Base-by-base conservation (phyloP, 2,888 invertebrate genomes). In the Campaea margaritaria region DNA sequence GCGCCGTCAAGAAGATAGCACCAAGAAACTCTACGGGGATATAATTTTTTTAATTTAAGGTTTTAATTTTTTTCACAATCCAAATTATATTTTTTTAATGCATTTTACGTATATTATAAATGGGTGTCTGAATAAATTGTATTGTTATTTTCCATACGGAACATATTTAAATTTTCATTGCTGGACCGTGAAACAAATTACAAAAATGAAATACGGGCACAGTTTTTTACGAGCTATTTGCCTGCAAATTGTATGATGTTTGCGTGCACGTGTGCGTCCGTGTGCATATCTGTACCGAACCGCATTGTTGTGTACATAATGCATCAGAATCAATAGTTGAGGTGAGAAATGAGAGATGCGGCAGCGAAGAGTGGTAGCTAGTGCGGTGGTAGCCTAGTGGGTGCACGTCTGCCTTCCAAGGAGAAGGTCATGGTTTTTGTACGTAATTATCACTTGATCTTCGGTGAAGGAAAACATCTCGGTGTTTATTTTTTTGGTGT, bases 191-290 rank as follows among this genome's bases (percentile, higher is more conserved):
- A 42, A 52, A 51, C 42, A 27, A 42, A 52, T 58, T 58, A 52
- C 46, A 63, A 61, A 63, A 65, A 46, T 65, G 61, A 67, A 57
- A 52, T 58, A 65, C 46, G 46, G 38, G 41, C 54, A 31, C 44
- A 50, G 53, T 57, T 65, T 48, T 63, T 68, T 59, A 65, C 57
- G 63, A 53, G 55, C 64, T 58, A 64, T 68, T 64, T 65, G 55
- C 52, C 56, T 64, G 41, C 64, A 68, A 62, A 65, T 59, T 62
- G 57, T 64, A 68, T 60, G 62, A 49, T 46, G 50, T 51, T 53
- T 27, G 14, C 28, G 14, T 42, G 28, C 51, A 55, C 55, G 63
- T 65, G 48, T 58, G 10, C 11, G 21, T 45, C 21, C 44, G 7
- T 53, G 39, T 48, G 12, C 58, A n/a, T 42, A 49, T 42, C 31